phyloP scores from a whole-genome alignment of 2,797 vertebrate genomes.

The Hapalemur alaotrensis region DNA sequence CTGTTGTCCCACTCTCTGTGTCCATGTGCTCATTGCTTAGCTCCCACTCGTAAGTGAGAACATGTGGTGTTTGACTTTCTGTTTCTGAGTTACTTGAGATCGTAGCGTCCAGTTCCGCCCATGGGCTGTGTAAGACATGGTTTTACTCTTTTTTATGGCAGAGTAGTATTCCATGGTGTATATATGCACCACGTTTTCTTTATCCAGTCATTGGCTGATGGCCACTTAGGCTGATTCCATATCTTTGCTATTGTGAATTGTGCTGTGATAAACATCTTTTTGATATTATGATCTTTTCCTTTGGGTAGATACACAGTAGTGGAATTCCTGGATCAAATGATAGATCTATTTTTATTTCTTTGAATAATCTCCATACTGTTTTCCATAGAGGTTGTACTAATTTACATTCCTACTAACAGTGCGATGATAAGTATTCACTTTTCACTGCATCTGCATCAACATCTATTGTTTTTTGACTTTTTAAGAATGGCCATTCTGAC shows the following conservation, averaged over 20 bases:
- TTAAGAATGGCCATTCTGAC: not conserved
- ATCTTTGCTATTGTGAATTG: not conserved
- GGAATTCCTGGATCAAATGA: not conserved
- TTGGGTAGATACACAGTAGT: not conserved
- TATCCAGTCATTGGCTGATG: not conserved
- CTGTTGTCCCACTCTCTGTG: not conserved
- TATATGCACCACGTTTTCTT: not conserved
- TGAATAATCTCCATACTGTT: not conserved
- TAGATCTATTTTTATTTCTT: not conserved
- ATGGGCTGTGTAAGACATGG: not conserved
- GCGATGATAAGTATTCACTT: not conserved
- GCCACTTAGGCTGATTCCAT: not conserved
- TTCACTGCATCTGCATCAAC: not conserved
- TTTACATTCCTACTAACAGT: not conserved
- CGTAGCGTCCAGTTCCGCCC: not conserved
- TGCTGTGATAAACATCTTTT: not conserved
- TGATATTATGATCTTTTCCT: not conserved
- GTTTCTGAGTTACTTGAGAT: not conserved
- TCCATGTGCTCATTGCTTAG: not conserved
- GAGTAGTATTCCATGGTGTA: not conserved
- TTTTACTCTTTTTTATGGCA: not conserved
- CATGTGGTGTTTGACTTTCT: not conserved
- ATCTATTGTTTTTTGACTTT: not conserved
- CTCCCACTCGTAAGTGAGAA: not conserved
- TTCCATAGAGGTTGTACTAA: not conserved